Conservation (phyloP, 2,888 invertebrate genomes). For the Steinernema carpocapsae region DNA sequence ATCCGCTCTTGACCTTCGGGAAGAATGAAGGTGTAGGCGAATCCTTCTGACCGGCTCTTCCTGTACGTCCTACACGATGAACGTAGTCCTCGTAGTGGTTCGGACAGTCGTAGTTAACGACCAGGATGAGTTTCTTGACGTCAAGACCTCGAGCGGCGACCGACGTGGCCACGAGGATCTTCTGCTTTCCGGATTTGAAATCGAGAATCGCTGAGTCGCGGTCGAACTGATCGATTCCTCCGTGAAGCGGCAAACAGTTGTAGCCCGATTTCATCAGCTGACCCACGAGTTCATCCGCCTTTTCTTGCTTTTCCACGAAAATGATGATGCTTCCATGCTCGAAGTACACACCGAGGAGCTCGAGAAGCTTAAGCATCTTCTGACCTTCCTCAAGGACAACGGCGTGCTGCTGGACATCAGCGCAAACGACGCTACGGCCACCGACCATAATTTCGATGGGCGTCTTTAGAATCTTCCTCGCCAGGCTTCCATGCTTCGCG, state of each 20-base stretch:
- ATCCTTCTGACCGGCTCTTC: constrained; percentile 89
- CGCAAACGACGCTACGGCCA: constrained; percentile 93
- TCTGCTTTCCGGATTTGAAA: constrained; percentile 92
- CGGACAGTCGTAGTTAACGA: constrained; percentile 98
- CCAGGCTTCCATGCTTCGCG: constrained; percentile 98
- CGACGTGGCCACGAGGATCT: constrained; percentile 89
- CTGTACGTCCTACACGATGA: constrained; percentile 80
- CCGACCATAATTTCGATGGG: constrained; percentile 90
- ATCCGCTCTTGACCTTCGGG: constrained; percentile 82
- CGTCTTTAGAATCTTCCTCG: constrained; percentile 86
- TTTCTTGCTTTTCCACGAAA: constrained; percentile 59
- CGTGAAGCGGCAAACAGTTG: constrained; percentile 93
- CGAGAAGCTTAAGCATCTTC: constrained; percentile 94
- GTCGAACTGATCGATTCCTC: constrained; percentile 99
- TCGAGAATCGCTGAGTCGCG: constrained; percentile 95
- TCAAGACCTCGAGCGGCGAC: constrained; percentile 98
- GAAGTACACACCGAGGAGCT: constrained; percentile 77
- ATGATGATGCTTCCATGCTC: constrained; percentile 85
- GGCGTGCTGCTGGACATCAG: constrained; percentile 94
- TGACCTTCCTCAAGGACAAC: constrained; percentile 91
- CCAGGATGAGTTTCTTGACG: constrained; percentile 93
- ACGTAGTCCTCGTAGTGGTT: constrained; percentile 99
- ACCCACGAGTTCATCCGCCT: constrained; percentile 76
- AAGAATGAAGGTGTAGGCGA: constrained; percentile 94
- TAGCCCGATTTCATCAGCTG: constrained; percentile 96